Evolutionary conservation across 2,113 vertebrate species (phyloP).

Genomic region (Ifrita kowaldi): DNA sequence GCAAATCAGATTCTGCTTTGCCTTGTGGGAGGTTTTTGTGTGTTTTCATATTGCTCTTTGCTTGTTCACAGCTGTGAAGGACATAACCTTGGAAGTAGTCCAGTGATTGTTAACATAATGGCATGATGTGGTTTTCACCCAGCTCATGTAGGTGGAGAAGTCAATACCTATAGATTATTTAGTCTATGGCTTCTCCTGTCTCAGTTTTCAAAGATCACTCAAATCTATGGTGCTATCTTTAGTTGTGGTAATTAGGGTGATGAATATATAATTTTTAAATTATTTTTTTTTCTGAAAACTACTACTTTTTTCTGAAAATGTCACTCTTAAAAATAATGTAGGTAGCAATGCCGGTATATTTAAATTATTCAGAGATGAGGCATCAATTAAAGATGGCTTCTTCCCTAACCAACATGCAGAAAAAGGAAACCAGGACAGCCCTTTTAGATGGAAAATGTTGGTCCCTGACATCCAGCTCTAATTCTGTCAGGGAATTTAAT

Average conservation of each 20-base stretch:
- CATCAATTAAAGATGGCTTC: not conserved
- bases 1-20: not conserved
- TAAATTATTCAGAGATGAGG: not conserved
- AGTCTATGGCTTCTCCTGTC: not conserved
- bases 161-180: not conserved
- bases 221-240: not conserved
- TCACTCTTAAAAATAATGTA: not conserved
- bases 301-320: not conserved
- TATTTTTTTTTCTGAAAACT: not conserved
- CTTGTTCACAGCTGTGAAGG: not conserved
- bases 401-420: not conserved
- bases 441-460: not conserved
- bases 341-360: not conserved
- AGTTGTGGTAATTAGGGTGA: not conserved
- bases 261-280: not conserved
- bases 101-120: not conserved
- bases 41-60: not conserved
- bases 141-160: not conserved
- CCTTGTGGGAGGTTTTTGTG: not conserved
- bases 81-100: not conserved
- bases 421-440: not conserved
- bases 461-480: not conserved
- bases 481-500: not conserved
- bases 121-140: not conserved
- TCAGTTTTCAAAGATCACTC: not conserved